Evolutionary conservation across 2,113 vertebrate genomes (phyloP).

Genomic region (Melanerpes aurifrons): DNA sequence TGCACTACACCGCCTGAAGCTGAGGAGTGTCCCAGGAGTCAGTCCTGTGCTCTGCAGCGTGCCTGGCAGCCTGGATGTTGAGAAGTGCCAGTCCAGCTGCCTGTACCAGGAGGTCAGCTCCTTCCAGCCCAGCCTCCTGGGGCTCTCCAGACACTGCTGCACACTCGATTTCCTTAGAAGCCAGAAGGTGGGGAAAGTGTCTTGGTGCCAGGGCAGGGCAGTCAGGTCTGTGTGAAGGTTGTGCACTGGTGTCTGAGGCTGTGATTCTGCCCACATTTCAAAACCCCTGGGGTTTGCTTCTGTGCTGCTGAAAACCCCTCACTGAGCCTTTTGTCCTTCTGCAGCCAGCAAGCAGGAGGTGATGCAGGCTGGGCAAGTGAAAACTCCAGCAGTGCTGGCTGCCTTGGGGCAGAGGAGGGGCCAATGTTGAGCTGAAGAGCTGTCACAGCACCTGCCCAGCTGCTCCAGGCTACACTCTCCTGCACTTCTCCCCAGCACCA

Average conservation of each 20-base stretch:
- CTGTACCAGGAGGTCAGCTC: not conserved
- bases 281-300: not conserved
- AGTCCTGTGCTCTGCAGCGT: constrained; percentile 37
- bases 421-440: not conserved
- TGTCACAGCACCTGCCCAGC: not conserved
- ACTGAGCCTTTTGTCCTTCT: not conserved
- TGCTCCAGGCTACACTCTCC: not conserved
- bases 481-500: fast-evolving
- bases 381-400: not conserved
- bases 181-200: constrained; percentile 73
- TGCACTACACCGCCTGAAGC: not conserved
- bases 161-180: constrained; percentile 79
- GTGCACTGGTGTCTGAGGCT: not conserved
- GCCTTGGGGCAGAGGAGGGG: not conserved
- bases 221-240: not conserved
- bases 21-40: not conserved
- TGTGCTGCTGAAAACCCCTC: fast-evolving
- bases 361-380: not conserved
- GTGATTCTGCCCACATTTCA: not conserved
- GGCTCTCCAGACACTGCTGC: constrained; percentile 74
- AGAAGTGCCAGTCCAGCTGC: constrained; percentile 76
- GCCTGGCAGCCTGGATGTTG: constrained; percentile 77
- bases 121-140: constrained; percentile 43
- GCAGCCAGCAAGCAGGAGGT: not conserved
- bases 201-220: not conserved